Evolutionary conservation across 2,797 vertebrate species (phyloP), one percentile per base, ranked within the genome.

Genomic region (Rhinella marina): DNA sequence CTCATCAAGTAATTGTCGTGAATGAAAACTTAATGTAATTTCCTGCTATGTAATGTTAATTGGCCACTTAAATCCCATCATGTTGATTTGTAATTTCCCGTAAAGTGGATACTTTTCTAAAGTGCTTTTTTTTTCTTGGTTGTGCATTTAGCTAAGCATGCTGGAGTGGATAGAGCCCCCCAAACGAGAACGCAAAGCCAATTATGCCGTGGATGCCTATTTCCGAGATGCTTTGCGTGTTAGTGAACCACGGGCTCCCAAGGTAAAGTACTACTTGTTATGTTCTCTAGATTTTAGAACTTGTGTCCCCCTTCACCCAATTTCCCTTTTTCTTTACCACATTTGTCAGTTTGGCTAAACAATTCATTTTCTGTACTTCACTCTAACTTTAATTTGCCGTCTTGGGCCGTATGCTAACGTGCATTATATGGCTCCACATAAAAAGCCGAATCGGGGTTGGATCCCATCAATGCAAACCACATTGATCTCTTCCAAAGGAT

Each of bases 161-260:
- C 96, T 96, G 93, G 96, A 97, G 90, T 97, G 96, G 96, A 97
- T 97, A 54, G 96, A 97, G 88, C 96, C 96, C 90, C 96, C 96
- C 21, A 97, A 97, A 93, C 92, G 96, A 91, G 96, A 97, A 82
- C 95, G 96, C 75, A 97, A 97, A 92, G 96, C 96, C 73, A 97
- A 95, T 93, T 97, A 97, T 0, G 96, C 96, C 12, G 96, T 97
- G 89, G 96, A 97, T 90, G 96, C 96, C 32, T 97, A 97, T 91
- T 97, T 97, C 91, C 94, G 96, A 94, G 96, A 97, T 91, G 96
- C 96, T 23, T 93, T 97, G 9, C 94, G 96, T 91, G 96, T 97
- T 86, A 97, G 96, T 0, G 96, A 97, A 77, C 96, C 96, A 0
- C 96, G 96, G 94, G 93, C 95, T 77, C 96, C 96, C 0, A 97